These are phyloP conservation scores for Siphamia tubifer DNA, from an alignment of 2,113 vertebrate genomes.

Conservation along the genomic window DNA sequence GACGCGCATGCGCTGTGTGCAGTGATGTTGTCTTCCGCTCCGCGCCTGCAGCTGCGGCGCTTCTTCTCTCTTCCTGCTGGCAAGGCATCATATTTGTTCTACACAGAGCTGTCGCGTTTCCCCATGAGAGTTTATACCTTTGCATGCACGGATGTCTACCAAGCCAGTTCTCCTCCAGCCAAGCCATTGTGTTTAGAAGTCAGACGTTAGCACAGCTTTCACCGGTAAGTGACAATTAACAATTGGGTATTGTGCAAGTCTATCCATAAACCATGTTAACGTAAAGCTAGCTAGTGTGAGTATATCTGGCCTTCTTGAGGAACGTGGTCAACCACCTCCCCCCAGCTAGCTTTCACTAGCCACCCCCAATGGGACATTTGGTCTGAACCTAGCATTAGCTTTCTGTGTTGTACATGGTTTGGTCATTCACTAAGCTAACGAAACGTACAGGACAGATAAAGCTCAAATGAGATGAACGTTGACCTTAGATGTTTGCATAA, in stretches of 20 bases:
- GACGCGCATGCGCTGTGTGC: constrained; percentile 40
- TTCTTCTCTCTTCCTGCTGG: constrained; percentile 12
- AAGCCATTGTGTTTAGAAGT: not conserved
- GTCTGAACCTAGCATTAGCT: no score
- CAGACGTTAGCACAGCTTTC: not conserved
- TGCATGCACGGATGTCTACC: constrained; percentile 21
- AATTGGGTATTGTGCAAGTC: not conserved
- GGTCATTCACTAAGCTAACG: not conserved
- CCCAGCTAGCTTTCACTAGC: constrained; percentile 20
- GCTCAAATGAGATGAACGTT: not conserved
- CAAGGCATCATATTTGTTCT: constrained; percentile 41
- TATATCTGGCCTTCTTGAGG: constrained; percentile 38
- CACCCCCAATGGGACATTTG: not conserved
- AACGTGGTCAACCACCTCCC: constrained; percentile 41
- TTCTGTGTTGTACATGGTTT: not conserved
- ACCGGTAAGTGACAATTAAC: constrained; percentile 36
- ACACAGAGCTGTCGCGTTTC: not conserved
- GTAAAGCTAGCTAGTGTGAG: constrained; percentile 1
- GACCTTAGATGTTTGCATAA: no score
- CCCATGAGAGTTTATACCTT: constrained; percentile 1
- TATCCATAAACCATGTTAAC: constrained; percentile 2
- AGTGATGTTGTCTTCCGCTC: not conserved
- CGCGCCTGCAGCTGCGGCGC: constrained; percentile 32
- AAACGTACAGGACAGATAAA: not conserved
- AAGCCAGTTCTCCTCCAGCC: not conserved